Evolutionary conservation across 2,888 invertebrate species (phyloP), one percentile per base, ranked within the genome.

Genomic region (Caenorhabditis drosophilae): DNA sequence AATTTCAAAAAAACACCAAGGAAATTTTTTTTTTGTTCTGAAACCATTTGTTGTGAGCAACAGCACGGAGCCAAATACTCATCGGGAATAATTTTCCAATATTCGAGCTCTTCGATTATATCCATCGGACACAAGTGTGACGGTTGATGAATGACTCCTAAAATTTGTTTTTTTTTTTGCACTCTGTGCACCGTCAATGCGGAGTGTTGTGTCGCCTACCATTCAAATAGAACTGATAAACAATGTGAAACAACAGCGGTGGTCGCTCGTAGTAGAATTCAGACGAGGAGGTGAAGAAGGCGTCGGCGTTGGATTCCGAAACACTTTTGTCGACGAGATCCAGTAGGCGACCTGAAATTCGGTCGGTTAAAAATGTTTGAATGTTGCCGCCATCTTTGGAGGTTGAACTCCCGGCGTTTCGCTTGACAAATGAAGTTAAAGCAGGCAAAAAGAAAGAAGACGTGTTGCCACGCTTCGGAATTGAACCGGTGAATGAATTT

Each of bases 121-220:
- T 85, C 84, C 54, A 85, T 85, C 18, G 84, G 80, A 25, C 86
- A 85, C 12, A 85, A 83, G 56, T 85, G 84, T 1, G 84, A 79
- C 0, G 86, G 85, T 44, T 85, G 79, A 54, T 84, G 83, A 35
- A 79, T 79, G 2, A 58, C 57, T 38, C 77, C 76, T 75, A 47
- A 15, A 53, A 16, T 31, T 7, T 18, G 38, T 31, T 31, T 31
- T 31, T 12, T 9, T 31, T 31, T 31, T 31, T 9, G 12, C 6
- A n/a, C 9, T n/a, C n/a, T n/a, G n/a, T 18, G 35, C 16, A 36
- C 36, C 16, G 36, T 36, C 7, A 12, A 31, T 31, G n/a, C n/a
- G 31, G 31, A 36, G 20, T 27, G 15, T 2, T 31, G 2, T 40
- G 27, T 18, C 6, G 22, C 15, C 20, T 63, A 25, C 86, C 86